Evolutionary conservation across 2,888 invertebrate genomes (phyloP).

Genomic region (Galerucella pusilla): DNA sequence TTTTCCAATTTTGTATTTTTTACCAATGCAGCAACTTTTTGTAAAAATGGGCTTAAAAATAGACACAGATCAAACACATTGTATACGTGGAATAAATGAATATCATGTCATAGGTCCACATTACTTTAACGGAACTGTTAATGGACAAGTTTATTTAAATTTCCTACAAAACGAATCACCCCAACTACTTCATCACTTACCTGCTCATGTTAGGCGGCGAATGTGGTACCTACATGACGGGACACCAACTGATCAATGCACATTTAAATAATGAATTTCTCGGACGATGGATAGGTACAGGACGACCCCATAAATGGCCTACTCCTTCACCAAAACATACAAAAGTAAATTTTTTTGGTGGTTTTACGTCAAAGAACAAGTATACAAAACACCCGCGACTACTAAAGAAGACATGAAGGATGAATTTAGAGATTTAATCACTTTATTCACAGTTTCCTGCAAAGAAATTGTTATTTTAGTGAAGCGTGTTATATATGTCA

Average conservation of each 20-base stretch:
- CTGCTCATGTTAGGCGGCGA: not conserved
- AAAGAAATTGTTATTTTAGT: too few species aligned
- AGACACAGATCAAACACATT: too few species aligned
- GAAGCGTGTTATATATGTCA: too few species aligned
- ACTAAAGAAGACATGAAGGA: constrained; percentile 2
- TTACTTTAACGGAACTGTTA: constrained; percentile 1
- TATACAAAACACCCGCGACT: constrained; percentile 5
- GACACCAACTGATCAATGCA: too few species aligned
- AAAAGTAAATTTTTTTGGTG: constrained; percentile 4
- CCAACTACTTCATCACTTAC: not conserved
- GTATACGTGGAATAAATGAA: not conserved
- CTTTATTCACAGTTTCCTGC: too few species aligned
- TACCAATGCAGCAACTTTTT: too few species aligned
- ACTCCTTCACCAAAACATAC: not conserved
- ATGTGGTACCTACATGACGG: constrained; percentile 13
- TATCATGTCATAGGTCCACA: constrained; percentile 1
- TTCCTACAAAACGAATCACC: constrained; percentile 1
- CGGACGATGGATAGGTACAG: not conserved
- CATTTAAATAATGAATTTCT: too few species aligned
- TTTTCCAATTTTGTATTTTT: too few species aligned
- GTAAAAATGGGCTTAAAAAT: too few species aligned
- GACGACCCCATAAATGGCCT: not conserved
- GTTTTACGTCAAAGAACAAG: constrained; percentile 11
- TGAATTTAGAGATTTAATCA: too few species aligned
- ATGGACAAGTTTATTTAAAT: not conserved